phyloP scores from a whole-genome alignment of 1,140 invertebrate species.

The Cataglyphis hispanica region DNA sequence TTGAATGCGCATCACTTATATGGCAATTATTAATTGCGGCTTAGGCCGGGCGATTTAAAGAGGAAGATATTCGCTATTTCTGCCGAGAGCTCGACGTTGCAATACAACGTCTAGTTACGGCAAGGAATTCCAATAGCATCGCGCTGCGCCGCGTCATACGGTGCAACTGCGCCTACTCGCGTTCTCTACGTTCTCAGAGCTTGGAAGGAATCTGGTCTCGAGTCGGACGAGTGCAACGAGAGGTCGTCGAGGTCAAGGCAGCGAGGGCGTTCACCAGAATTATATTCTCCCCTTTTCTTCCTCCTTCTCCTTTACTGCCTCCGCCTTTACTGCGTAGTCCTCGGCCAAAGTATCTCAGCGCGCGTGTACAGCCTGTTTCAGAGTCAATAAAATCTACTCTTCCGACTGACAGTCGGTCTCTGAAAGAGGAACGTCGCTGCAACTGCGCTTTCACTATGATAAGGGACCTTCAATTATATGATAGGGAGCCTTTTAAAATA shows the following conservation, averaged over 20 bases:
- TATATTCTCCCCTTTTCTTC: constrained; percentile 76
- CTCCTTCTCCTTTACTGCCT: constrained; percentile 62
- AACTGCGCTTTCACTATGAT: neutral
- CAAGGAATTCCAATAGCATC: constrained; percentile 32
- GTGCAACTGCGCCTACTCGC: constrained; percentile 51
- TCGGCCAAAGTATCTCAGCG: constrained; percentile 28
- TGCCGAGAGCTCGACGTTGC: neutral
- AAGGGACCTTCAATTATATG: neutral
- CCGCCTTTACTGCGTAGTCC: constrained; percentile 39
- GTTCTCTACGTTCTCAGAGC: constrained; percentile 43
- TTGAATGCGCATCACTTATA: neutral
- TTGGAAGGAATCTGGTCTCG: constrained; percentile 75
- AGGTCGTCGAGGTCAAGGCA: constrained; percentile 78
- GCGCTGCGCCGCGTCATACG: constrained; percentile 18
- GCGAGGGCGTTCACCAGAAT: constrained; percentile 80
- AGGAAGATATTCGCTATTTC: constrained; percentile 5
- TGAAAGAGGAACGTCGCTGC: constrained; percentile 17
- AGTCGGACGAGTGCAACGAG: constrained; percentile 69
- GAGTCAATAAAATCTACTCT: constrained; percentile 67
- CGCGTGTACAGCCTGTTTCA: constrained; percentile 53
- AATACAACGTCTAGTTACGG: neutral
- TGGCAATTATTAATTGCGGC: neutral
- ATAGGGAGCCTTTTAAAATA: neutral
- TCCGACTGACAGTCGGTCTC: constrained; percentile 45
- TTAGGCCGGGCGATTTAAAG: neutral